Conservation (phyloP, 2,113 vertebrate species). For the rat (Rattus norvegicus) region DNA sequence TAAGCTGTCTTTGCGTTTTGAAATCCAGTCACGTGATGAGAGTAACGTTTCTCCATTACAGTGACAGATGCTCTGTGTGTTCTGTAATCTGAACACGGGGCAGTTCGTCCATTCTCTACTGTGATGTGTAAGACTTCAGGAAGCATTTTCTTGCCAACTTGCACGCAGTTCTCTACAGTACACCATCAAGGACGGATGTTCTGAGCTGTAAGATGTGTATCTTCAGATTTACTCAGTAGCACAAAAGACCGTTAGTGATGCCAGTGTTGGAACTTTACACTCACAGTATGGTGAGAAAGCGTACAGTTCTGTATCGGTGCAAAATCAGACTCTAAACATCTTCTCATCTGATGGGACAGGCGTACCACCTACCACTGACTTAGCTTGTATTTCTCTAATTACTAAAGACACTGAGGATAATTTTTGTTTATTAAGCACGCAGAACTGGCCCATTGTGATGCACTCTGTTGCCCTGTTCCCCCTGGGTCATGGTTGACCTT, state of each 20-base stretch:
- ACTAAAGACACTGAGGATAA: not conserved
- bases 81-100: not conserved
- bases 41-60: not conserved
- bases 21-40: conserved; percentile 17
- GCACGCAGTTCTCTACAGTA: not conserved
- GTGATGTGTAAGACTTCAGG: not conserved
- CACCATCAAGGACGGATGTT: not conserved
- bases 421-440: not conserved
- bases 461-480: not conserved
- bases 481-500: not conserved
- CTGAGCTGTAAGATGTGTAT: not conserved
- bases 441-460: not conserved
- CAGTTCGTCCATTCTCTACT: not conserved
- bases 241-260: not conserved
- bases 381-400: conserved; percentile 27
- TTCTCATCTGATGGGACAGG: not conserved
- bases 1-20: conserved; percentile 6
- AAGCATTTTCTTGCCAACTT: conserved; percentile 3
- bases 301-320: not conserved
- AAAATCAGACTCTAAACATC: not conserved
- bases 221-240: conserved; percentile 39
- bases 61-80: not conserved
- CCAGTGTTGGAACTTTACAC: not conserved
- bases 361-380: not conserved
- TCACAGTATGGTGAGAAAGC: not conserved